Percentiles rank a stretch among this genome's conserved stretches.
phyloP scores from a whole-genome alignment of 2,797 vertebrate species.

The Lerista edwardsae region DNA sequence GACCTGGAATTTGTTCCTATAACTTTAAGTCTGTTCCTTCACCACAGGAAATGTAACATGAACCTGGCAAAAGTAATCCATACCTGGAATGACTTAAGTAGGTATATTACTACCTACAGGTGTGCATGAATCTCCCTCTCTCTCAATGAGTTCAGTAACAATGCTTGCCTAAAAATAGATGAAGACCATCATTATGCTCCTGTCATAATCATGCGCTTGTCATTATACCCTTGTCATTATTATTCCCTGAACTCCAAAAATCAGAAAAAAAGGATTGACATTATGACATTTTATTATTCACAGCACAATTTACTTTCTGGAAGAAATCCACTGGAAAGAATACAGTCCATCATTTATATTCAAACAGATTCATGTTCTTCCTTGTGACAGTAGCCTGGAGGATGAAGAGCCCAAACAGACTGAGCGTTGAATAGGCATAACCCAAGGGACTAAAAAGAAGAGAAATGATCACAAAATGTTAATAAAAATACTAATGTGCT shows the following conservation, averaged over 20 bases:
- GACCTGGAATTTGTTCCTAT: not conserved
- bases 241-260: conserved; percentile 37
- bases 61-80: conserved; percentile 15
- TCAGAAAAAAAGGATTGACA: conserved; percentile 39
- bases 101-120: not conserved
- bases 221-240: conserved; percentile 21
- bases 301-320: conserved; percentile 36
- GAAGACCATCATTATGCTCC: conserved; percentile 28
- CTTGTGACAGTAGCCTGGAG: conserved; percentile 24
- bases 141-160: conserved; percentile 19
- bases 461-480: conserved; percentile 28
- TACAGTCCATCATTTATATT: conserved; percentile 40
- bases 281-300: conserved; percentile 47
- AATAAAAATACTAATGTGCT: conserved; percentile 38
- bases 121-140: not conserved
- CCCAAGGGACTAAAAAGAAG: conserved; percentile 25
- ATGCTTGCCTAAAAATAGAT: conserved; percentile 19
- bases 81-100: not conserved
- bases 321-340: conserved; percentile 39
- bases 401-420: conserved; percentile 18
- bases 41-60: not conserved
- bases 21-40: not conserved
- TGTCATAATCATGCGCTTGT: conserved; percentile 41
- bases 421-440: conserved; percentile 30
- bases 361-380: conserved; percentile 36